phyloP scores from a whole-genome alignment of 30 jellyfish, hydroid and myxozoan species.

The Aurelia sp. region DNA sequence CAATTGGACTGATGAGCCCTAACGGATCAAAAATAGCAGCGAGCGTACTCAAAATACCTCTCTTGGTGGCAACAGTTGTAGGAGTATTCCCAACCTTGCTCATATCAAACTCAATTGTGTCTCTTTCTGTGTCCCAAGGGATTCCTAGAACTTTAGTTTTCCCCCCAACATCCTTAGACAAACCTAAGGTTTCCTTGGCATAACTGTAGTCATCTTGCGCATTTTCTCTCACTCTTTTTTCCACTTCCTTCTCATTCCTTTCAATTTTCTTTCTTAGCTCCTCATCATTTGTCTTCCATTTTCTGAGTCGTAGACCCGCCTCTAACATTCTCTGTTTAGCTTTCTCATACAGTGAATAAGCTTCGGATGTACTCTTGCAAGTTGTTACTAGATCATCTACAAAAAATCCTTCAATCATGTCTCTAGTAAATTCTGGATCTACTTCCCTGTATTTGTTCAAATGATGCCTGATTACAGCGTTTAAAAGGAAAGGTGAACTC shows the following conservation, averaged over 20 bases:
- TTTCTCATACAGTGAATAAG: too few relatives aligned
- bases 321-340: too few relatives aligned
- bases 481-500: slow-evolving; percentile 66
- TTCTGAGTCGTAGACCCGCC: not conserved
- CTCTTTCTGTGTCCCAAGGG: slow-evolving; percentile 49
- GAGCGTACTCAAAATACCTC: slow-evolving; percentile 53
- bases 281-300: slow-evolving; percentile 39
- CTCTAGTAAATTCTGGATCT: slow-evolving; percentile 33
- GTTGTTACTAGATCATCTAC: slow-evolving; percentile 42
- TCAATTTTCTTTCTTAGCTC: not conserved
- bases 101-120: slow-evolving; percentile 27
- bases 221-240: slow-evolving; percentile 10
- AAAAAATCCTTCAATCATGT: slow-evolving; percentile 27
- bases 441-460: slow-evolving; percentile 24
- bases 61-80: slow-evolving; percentile 25
- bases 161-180: too few relatives aligned
- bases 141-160: slow-evolving; percentile 40
- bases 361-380: too few relatives aligned
- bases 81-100: slow-evolving; percentile 10
- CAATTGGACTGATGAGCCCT: slow-evolving; percentile 32
- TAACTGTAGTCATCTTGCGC: too few relatives aligned
- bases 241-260: not conserved
- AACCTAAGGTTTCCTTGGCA: too few relatives aligned
- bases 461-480: slow-evolving; percentile 61
- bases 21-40: slow-evolving; percentile 43